A percentile compares a stretch with the other conserved stretches of the same genome.
phyloP scores from a whole-genome alignment of 2,797 vertebrate genomes.

The Serranus cabrilla region DNA sequence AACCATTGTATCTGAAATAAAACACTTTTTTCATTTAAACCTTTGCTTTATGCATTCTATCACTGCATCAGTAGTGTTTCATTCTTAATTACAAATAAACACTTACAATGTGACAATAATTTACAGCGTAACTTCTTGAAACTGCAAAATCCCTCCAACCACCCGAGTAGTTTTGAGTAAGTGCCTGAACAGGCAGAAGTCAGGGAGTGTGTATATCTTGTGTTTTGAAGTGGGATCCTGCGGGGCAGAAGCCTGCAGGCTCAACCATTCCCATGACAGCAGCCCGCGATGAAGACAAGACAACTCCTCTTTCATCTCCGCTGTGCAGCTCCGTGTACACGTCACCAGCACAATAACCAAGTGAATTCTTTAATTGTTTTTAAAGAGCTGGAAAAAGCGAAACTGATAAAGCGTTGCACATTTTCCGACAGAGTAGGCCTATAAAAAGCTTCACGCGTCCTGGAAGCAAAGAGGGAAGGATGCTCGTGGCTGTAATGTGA shows the following conservation, averaged over 20 bases:
- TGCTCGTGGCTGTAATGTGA: conserved; percentile 47
- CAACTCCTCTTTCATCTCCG: neutral
- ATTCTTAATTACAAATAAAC: neutral
- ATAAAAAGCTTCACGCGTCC: neutral
- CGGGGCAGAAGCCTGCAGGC: neutral
- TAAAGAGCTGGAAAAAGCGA: neutral
- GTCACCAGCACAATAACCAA: neutral
- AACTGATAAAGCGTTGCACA: neutral
- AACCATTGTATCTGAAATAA: too few species aligned
- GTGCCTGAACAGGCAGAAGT: neutral
- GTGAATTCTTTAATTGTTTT: neutral
- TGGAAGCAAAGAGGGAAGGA: neutral
- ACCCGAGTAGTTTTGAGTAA: neutral
- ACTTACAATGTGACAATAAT: too few species aligned
- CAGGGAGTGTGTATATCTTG: neutral
- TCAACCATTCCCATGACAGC: conserved; percentile 23
- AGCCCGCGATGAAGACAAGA: neutral
- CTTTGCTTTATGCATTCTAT: too few species aligned
- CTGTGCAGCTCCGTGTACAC: too few species aligned
- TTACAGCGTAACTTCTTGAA: neutral
- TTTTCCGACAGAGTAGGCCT: neutral
- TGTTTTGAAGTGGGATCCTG: conserved; percentile 11
- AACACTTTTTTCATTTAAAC: too few species aligned
- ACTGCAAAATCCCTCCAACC: neutral
- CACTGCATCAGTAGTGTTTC: neutral